Evolutionary conservation across 2,113 vertebrate genomes (phyloP), one percentile per base, ranked within the genome.

Genomic region (Salminus brasiliensis): DNA sequence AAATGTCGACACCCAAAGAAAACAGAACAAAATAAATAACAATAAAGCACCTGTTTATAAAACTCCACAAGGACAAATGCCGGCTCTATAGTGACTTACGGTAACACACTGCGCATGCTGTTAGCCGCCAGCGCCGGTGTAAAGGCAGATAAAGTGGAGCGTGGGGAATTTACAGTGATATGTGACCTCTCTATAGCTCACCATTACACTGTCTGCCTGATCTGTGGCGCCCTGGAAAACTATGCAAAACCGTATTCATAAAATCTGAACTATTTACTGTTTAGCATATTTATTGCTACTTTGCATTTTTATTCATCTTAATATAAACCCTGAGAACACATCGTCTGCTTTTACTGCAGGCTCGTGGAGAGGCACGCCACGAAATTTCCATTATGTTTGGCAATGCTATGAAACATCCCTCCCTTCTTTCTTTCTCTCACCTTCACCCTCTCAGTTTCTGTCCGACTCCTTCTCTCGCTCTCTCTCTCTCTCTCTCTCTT

Each of bases 241-340:
- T 27, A 55, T 15, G 49, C 29, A 52, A 59, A 59, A 53, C 34
- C 43, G 18, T 10, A 68, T 80, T 60, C 13, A 80, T 69, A 1
- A 47, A 67, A 67, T 59, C 21, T 27, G 18, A 80, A n/a, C 34
- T 27, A 32, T 74, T 74, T 55, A 55, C 47, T 59, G 4, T 43
- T 60, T 74, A 65, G 60, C 78, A 80, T 74, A 66, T 80, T 60
- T 59, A 74, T 80, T 68, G 49, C 21, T 60, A 36, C 52, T 68
- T 68, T 49, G 36, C 52, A 74, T 80, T 49, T 74, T 27, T 21
- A 67, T 59, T 80, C n/a, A 32, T 67, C 39, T 68, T 41, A 67
- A 47, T 49, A 67, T n/a, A 67, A 74, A 53, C 15, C 36, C 29
- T 49, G n/a, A 80, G 43, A 74, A 10, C 41, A 74, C 4, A 39